Percentiles rank a stretch among this genome's conserved stretches.
phyloP scores from a whole-genome alignment of 2,888 invertebrate species.

The Sipha maydis region DNA sequence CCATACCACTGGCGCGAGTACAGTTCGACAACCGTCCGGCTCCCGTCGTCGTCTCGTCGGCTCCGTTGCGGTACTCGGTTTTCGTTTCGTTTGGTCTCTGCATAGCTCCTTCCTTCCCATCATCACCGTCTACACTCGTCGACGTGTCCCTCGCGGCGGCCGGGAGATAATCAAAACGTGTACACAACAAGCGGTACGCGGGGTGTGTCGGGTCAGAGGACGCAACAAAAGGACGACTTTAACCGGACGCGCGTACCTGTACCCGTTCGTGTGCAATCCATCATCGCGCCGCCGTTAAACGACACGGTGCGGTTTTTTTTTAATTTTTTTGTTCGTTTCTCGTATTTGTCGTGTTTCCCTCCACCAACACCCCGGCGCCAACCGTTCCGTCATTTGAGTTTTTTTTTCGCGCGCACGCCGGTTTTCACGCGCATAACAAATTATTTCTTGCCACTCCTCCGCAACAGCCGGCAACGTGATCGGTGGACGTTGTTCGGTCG shows the following conservation, averaged over 20 bases:
- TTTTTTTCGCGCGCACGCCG: background rate
- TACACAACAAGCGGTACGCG: background rate
- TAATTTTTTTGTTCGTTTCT: background rate
- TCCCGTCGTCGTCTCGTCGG: no score
- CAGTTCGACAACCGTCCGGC: no score
- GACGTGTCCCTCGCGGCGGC: no score
- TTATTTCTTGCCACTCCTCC: background rate
- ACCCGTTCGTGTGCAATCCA: conserved; percentile 37
- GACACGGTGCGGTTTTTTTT: conserved; percentile 18
- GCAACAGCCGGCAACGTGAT: background rate
- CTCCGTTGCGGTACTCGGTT: no score
- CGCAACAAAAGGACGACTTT: conserved; percentile 5
- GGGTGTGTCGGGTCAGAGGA: background rate
- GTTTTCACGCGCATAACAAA: conserved; percentile 18
- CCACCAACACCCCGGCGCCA: no score
- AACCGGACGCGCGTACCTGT: background rate
- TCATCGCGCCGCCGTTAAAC: conserved; percentile 25
- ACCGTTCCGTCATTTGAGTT: no score
- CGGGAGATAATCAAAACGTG: no score
- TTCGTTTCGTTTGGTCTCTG: no score
- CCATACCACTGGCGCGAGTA: no score
- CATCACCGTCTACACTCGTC: no score
- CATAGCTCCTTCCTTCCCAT: no score
- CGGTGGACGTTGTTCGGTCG: background rate
- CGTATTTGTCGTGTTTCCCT: no score